These are phyloP conservation scores for Podocnemis expansa DNA, from an alignment of 2,113 vertebrate genomes.

Conservation along the genomic window DNA sequence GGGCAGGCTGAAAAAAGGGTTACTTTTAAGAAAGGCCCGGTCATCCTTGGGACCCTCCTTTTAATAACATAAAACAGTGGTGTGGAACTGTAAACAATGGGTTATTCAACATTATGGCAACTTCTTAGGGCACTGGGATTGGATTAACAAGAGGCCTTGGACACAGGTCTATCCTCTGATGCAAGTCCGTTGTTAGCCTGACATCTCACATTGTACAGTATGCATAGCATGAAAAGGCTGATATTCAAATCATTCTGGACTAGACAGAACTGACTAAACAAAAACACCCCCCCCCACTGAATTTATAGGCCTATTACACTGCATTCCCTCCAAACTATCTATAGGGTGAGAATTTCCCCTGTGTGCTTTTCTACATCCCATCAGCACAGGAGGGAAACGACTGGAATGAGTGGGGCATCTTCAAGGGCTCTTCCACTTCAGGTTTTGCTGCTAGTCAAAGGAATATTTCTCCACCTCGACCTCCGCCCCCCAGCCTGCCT, in stretches of 20 bases:
- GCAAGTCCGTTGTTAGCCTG: background rate
- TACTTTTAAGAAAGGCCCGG: background rate
- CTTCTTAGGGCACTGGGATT: background rate
- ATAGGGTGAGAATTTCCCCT: background rate
- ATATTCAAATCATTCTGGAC: background rate
- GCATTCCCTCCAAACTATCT: background rate
- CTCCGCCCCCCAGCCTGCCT: too few species aligned
- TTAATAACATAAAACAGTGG: background rate
- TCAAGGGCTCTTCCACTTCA: background rate
- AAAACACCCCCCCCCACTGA: background rate
- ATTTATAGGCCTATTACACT: background rate
- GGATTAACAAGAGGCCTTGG: background rate
- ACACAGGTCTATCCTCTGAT: background rate
- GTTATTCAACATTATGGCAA: conserved; percentile 27
- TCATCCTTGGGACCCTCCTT: background rate
- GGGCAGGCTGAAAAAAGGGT: background rate
- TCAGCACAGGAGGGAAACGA: background rate
- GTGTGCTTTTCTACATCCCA: background rate
- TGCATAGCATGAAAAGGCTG: background rate
- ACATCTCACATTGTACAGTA: background rate
- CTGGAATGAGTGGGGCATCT: background rate
- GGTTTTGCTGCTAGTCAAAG: background rate
- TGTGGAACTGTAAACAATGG: background rate
- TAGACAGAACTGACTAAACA: background rate
- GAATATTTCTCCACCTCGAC: background rate